These are phyloP conservation scores for Antennarius striatus DNA, from an alignment of 2,113 vertebrate species.

Conservation along the genomic window DNA sequence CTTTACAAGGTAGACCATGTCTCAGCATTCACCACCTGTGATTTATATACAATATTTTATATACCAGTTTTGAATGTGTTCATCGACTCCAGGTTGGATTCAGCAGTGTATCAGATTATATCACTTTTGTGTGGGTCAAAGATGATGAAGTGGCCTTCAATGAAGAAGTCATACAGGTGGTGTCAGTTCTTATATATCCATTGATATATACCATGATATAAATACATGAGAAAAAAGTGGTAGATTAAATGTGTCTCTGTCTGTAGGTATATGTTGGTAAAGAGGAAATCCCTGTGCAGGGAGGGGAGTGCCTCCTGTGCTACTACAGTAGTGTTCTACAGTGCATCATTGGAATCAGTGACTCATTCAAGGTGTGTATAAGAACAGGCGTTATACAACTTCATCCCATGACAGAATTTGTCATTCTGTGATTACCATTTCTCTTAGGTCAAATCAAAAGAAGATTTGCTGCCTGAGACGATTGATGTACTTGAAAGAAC, in stretches of 20 bases:
- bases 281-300: constrained; percentile 82
- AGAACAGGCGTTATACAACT: background rate
- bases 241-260: background rate
- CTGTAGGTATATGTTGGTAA: constrained; percentile 88
- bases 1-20: constrained; percentile 84
- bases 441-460: constrained; percentile 78
- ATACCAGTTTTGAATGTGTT: background rate
- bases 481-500: constrained; percentile 51
- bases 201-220: background rate
- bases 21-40: background rate
- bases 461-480: constrained; percentile 65
- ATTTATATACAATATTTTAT: background rate
- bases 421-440: background rate
- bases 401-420: background rate
- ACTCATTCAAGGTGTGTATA: constrained; percentile 86
- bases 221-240: background rate
- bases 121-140: constrained; percentile 92
- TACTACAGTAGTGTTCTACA: constrained; percentile 87
- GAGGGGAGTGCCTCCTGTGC: constrained; percentile 89
- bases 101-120: constrained; percentile 85
- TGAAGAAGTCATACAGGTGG: constrained; percentile 82
- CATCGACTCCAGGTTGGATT: constrained; percentile 84
- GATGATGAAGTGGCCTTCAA: constrained; percentile 85
- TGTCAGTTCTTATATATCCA: background rate
- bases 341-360: constrained; percentile 89